A percentile compares a stretch with the other conserved stretches of the same genome.
These are phyloP conservation scores for Avahi laniger DNA, from an alignment of 2,797 vertebrate species.

Conservation along the genomic window DNA sequence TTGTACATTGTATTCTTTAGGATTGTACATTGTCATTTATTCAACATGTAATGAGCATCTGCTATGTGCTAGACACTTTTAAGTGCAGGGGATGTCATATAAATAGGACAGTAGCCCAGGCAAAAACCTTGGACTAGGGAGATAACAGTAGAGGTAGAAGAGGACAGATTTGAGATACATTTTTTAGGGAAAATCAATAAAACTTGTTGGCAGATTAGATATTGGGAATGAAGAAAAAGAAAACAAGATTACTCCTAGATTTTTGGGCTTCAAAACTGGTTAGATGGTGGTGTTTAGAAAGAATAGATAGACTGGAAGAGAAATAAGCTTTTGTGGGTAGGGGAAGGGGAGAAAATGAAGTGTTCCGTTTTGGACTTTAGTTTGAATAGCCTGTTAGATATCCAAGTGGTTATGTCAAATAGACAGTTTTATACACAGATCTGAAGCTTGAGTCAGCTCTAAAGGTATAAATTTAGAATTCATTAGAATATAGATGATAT, in stretches of 20 bases:
- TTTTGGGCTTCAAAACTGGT: constrained; percentile 1
- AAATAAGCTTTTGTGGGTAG: background rate
- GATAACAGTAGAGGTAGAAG: background rate
- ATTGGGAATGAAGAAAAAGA: background rate
- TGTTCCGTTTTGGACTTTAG: background rate
- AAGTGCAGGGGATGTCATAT: background rate
- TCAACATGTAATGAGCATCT: background rate
- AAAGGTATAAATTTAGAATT: background rate
- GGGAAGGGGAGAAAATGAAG: background rate
- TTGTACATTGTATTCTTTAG: background rate
- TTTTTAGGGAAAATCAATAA: background rate
- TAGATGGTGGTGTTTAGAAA: background rate
- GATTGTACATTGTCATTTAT: background rate
- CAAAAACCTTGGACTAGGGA: background rate
- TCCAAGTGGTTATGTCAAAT: background rate
- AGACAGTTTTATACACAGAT: background rate
- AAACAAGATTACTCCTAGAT: background rate
- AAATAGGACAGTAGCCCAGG: background rate
- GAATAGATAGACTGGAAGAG: background rate
- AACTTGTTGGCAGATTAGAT: background rate
- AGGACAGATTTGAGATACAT: background rate
- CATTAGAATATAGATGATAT: background rate
- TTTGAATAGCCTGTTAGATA: background rate
- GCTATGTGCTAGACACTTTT: background rate
- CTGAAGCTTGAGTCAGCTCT: background rate